A percentile compares a stretch with the other conserved stretches of the same genome.
phyloP scores from a whole-genome alignment of 2,888 invertebrate genomes.

The Melanotus villosus region DNA sequence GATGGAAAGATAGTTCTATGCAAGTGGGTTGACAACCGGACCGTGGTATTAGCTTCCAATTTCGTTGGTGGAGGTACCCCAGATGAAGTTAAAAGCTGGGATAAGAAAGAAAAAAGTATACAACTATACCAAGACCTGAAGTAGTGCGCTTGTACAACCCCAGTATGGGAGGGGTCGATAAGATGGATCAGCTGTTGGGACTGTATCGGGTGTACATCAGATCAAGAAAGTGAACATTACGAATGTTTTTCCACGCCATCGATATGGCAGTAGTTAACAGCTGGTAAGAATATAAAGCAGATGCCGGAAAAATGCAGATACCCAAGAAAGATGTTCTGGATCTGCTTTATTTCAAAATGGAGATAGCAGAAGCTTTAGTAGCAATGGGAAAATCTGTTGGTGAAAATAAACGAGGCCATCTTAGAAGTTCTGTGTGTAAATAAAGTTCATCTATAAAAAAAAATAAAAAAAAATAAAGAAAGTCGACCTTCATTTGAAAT shows the following conservation, averaged over 20 bases:
- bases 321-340: conserved; percentile 9
- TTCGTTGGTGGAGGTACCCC: conserved; percentile 49
- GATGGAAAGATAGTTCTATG: conserved; percentile 15
- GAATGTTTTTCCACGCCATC: conserved; percentile 50
- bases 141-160: conserved; percentile 48
- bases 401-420: conserved; percentile 2
- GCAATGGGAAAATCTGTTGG: neutral
- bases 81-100: conserved; percentile 50
- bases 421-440: neutral
- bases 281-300: conserved; percentile 51
- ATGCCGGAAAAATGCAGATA: neutral
- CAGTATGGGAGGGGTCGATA: conserved; percentile 55
- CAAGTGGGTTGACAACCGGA: neutral
- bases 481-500: conserved; percentile 41
- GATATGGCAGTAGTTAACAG: conserved; percentile 52
- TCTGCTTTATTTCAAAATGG: conserved; percentile 7
- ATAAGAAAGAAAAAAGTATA: conserved; percentile 47
- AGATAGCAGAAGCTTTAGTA: neutral
- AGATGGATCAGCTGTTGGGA: conserved; percentile 50
- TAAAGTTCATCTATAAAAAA: neutral
- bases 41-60: conserved; percentile 46
- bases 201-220: conserved; percentile 51
- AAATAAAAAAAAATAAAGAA: neutral
- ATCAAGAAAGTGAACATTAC: conserved; percentile 50
- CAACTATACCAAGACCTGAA: conserved; percentile 47